Evolutionary conservation across 2,797 vertebrate genomes (phyloP), one percentile per base, ranked within the genome.

Genomic region (Onychomys leucogaster): DNA sequence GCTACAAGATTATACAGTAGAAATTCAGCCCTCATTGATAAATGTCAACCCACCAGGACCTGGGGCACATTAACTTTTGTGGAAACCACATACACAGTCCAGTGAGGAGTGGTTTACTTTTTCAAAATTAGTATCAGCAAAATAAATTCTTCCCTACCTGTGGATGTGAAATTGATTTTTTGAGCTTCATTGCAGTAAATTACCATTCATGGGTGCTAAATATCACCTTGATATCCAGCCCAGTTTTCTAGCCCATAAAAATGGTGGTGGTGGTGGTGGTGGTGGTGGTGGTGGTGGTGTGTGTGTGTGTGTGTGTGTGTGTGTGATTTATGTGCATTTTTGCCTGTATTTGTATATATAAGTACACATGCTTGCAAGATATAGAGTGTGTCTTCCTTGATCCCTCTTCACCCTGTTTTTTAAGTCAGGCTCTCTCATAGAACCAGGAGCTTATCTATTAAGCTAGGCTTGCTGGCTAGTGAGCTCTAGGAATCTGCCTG

Each of bases 181-280:
- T 91, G 65, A 89, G 32, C 21, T 80, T 88, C 57, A 21, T 0
- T 55, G 41, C 49, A 89, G 23, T 52, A 71, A 52, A 61, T 73
- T 86, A 94, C 65, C 73, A 91, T 86, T 88, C 82, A 46, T 63
- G 73, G 65, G n/a, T 78, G 9, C 55, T 80, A 69, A 90, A 75
- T 71, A 41, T 94, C 61, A 90, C 87, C 73, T 90, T 94, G 83
- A 93, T 65, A 86, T 85, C 85, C 94, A 75, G 41, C 19, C 37
- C 49, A 41, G 57, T 76, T 29, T 92, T 92, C 34, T 16, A 83
- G 75, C 65, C 32, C 90, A 32, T 14, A 94, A 73, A 81, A 49
- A 78, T 91, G 55, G 32, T 63, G 10, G 1, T 84, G 78, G 19
- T 80, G 10, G 11, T 55, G 49, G 5, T n/a, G 11, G 49, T 21